Evolutionary conservation across 2,888 invertebrate genomes (phyloP).

Genomic region (Plagodis pulveraria): DNA sequence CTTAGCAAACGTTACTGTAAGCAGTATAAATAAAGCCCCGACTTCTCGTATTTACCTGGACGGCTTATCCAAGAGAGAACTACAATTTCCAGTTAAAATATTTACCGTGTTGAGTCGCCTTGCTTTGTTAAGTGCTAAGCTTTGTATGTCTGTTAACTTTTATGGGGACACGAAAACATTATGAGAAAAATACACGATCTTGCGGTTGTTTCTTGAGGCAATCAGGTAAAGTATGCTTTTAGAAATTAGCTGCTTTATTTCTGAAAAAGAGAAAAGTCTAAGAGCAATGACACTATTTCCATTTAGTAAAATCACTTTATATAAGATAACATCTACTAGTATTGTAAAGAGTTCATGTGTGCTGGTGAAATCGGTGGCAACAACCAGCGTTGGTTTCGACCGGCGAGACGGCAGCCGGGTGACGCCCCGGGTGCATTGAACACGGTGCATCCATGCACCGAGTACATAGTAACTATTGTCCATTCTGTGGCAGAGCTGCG

Average conservation of each 20-base stretch:
- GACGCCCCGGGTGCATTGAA: constrained; percentile 60
- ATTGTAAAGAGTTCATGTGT: constrained; percentile 39
- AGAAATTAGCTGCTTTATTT: too few species aligned
- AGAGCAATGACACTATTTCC: background rate
- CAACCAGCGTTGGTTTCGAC: constrained; percentile 51
- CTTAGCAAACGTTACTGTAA: constrained; percentile 3
- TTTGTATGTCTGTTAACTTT: constrained; percentile 3
- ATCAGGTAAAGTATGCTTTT: too few species aligned
- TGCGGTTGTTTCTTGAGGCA: too few species aligned
- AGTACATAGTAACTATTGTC: constrained; percentile 21
- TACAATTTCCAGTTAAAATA: constrained; percentile 12
- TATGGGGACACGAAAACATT: too few species aligned
- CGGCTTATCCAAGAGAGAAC: constrained; percentile 3
- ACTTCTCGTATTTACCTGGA: constrained; percentile 7
- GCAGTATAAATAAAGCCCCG: background rate
- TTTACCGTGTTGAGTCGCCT: constrained; percentile 2
- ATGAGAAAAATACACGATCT: too few species aligned
- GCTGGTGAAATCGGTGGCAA: constrained; percentile 68
- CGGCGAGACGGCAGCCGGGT: constrained; percentile 45
- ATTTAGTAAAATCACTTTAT: constrained; percentile 4
- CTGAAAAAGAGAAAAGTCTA: background rate
- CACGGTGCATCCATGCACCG: constrained; percentile 62
- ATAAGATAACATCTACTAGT: constrained; percentile 43
- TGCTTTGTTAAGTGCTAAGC: background rate
- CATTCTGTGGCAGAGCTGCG: constrained; percentile 15